These are phyloP conservation scores for Noctua pronuba DNA, from an alignment of 2,888 invertebrate genomes.

Conservation along the genomic window DNA sequence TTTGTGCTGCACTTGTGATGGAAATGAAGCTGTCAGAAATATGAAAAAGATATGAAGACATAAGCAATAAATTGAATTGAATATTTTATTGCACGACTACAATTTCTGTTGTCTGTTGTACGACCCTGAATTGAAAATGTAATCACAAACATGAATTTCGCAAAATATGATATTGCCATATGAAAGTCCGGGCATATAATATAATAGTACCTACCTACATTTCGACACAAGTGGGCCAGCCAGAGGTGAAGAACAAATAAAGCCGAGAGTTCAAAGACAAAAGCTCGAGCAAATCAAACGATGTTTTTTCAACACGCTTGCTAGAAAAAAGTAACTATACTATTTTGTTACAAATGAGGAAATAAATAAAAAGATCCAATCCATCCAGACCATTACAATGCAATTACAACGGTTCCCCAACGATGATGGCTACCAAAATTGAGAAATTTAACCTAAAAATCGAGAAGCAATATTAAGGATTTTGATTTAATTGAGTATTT, in stretches of 20 bases:
- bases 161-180: conserved; percentile 10
- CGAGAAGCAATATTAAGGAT: neutral
- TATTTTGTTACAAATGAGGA: neutral
- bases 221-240: neutral
- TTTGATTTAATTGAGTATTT: conserved; percentile 4
- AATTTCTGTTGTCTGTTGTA: neutral
- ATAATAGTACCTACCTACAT: neutral
- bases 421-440: neutral
- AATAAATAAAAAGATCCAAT: neutral
- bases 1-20: conserved; percentile 17
- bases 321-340: neutral
- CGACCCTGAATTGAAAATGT: conserved; percentile 7
- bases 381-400: neutral
- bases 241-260: neutral
- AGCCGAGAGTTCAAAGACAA: neutral
- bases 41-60: neutral
- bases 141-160: neutral
- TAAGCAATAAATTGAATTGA: conserved; percentile 20
- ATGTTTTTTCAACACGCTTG: neutral
- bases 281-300: neutral
- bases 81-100: conserved; percentile 37
- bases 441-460: neutral
- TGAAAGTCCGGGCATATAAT: neutral
- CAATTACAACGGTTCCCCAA: neutral
- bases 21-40: conserved; percentile 27